These are phyloP conservation scores for Crossocerus cetratus DNA, from an alignment of 2,888 invertebrate species.

Conservation along the genomic window DNA sequence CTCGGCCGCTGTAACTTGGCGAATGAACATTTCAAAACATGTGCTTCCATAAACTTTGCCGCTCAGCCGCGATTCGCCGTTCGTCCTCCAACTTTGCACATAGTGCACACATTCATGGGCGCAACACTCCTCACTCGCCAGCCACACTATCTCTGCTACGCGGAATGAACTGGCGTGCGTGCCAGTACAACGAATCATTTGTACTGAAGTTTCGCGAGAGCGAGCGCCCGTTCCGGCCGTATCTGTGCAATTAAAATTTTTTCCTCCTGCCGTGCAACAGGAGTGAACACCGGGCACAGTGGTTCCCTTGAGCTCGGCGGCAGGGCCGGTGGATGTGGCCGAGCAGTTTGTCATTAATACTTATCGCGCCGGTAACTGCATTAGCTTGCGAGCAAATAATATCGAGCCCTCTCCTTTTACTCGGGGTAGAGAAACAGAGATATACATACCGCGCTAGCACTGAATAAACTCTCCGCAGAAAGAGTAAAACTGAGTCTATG, in stretches of 20 bases:
- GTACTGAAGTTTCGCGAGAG: background rate
- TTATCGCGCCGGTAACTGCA: background rate
- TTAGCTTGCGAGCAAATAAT: background rate
- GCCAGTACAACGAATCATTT: background rate
- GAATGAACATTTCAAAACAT: no score
- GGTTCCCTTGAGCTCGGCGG: background rate
- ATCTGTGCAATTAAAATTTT: background rate
- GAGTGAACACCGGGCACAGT: background rate
- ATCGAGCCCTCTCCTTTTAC: no score
- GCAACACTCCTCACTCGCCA: no score
- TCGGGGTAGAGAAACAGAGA: no score
- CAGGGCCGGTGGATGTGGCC: background rate
- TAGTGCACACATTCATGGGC: background rate
- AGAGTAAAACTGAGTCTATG: no score
- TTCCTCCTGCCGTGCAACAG: background rate
- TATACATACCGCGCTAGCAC: no score
- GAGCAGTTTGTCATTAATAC: slow-evolving; percentile 1
- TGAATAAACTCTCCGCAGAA: no score
- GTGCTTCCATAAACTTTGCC: no score
- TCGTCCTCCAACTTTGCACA: background rate
- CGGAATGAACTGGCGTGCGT: background rate
- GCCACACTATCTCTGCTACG: no score
- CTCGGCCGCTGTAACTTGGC: no score
- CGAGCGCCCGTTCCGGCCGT: background rate
- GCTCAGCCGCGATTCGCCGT: background rate